Evolutionary conservation across 2,113 vertebrate genomes (phyloP), one percentile per base, ranked within the genome.

Genomic region (Chloropsis hardwickii): DNA sequence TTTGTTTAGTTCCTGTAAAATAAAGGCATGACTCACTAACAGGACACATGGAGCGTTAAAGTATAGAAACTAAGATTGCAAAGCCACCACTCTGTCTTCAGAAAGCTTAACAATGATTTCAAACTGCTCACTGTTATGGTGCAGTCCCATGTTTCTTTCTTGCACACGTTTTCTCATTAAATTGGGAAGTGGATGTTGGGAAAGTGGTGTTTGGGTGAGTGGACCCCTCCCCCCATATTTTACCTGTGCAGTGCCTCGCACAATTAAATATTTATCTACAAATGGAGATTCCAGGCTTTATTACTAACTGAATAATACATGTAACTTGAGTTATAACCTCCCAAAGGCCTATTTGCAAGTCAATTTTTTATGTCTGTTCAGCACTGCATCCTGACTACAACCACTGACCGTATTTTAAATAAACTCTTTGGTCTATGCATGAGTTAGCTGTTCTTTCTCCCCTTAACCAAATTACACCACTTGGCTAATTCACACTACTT

Each of bases 191-290:
- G 29, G 12, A 19, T 51, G 15, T 33, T 74, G 72, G 33, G 37
- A 67, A 84, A 61, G 54, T 42, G 25, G 9, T 50, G 51, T 22
- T 27, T 50, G 31, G 16, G 4, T 35, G 27, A 67, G 17, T 42
- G 22, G 40, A 77, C 33, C 54, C 14, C 0, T 7, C 10, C 29
- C 28, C 13, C 27, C 3, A 5, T n/a, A 27, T 71, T 94, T 71
- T 35, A 92, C 71, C 62, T 88, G 70, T 45, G 14, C 28, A 64
- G 19, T 60, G 48, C 31, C 81, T 89, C 72, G 53, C 33, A 60
- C 35, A 87, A 91, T 95, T 35, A 97, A 97, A 94, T 95, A 95
- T 95, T 95, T 90, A 95, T 84, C 67, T 92, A 74, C 60, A 95
- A 86, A 90, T 83, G 76, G 90, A 90, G 51, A 91, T 73, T 83